phyloP scores from a whole-genome alignment of 2,113 vertebrate species.

The Leucopsar rothschildi region DNA sequence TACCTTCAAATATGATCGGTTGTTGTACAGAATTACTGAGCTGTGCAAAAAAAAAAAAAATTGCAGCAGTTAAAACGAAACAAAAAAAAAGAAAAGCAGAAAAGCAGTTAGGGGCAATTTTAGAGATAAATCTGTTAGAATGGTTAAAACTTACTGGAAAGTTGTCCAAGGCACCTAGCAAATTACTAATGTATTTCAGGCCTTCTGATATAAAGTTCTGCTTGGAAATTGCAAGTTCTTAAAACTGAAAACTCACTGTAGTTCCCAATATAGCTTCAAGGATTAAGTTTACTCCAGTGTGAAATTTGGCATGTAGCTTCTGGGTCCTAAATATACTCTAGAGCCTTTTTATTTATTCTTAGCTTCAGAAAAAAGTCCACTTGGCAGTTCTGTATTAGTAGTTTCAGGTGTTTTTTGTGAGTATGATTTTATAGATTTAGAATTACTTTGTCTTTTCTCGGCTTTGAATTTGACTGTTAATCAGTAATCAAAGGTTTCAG shows the following conservation, averaged over 20 bases:
- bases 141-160: background rate
- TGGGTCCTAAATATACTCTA: background rate
- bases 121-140: background rate
- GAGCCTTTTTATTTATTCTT: background rate
- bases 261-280: background rate
- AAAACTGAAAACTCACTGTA: background rate
- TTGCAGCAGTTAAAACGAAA: background rate
- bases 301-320: background rate
- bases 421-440: background rate
- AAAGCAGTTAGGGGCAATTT: background rate
- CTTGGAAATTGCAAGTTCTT: background rate
- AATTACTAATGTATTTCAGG: background rate
- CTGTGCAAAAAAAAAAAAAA: background rate
- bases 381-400: background rate
- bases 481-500: background rate
- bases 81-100: too few relatives aligned
- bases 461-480: background rate
- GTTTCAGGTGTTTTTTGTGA: background rate
- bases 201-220: background rate
- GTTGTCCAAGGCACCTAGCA: background rate
- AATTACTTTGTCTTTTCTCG: background rate
- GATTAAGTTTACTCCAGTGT: background rate
- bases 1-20: background rate
- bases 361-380: background rate
- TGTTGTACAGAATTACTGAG: background rate